These are phyloP conservation scores for Oscheius myriophilus DNA, from an alignment of 2,888 invertebrate species.

Conservation along the genomic window DNA sequence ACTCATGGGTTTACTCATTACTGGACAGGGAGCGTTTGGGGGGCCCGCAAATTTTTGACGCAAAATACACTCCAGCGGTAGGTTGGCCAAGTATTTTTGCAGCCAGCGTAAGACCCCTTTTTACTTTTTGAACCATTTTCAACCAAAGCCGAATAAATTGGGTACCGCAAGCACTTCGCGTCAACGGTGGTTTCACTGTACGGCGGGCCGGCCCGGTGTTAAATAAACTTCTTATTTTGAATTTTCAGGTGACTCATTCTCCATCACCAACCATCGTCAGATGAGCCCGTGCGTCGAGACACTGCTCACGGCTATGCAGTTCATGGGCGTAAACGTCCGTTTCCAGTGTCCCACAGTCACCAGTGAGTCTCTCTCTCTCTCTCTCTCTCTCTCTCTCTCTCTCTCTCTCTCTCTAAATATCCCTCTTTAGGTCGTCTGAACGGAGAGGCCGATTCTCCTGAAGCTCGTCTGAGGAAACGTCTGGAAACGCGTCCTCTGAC, in stretches of 20 bases:
- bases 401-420: background rate
- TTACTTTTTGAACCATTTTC: no score
- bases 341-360: conserved; percentile 39
- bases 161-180: no score
- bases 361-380: conserved; percentile 26
- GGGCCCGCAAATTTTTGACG: no score
- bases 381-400: background rate
- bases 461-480: conserved; percentile 20
- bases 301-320: conserved; percentile 16
- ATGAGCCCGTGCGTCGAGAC: conserved; percentile 39
- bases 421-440: conserved; percentile 4
- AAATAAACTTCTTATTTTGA: no score
- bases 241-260: conserved; percentile 38
- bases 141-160: no score
- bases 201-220: no score
- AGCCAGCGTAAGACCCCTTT: no score
- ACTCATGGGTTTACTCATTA: no score
- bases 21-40: no score
- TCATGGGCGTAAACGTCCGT: conserved; percentile 38
- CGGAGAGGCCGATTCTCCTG: conserved; percentile 21
- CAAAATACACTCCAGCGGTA: no score
- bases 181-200: no score
- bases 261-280: conserved; percentile 35
- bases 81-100: no score
- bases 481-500: conserved; percentile 33